Base-by-base conservation (phyloP, 1,140 invertebrate species). In the Phymorhynchus buccinoides region DNA sequence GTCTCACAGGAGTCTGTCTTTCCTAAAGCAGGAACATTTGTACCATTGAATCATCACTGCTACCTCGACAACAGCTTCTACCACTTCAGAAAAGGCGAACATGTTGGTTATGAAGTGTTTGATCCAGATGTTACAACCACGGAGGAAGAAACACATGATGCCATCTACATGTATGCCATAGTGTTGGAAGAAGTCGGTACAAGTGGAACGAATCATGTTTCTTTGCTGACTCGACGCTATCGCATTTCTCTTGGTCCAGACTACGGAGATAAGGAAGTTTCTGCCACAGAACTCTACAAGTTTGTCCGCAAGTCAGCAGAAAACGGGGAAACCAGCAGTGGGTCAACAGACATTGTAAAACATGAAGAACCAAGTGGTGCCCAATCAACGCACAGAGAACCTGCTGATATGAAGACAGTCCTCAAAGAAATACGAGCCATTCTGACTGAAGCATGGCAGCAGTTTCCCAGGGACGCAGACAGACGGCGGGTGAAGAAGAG, bases 401-500 rank as follows among this genome's bases (percentile, higher is more conserved):
- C 56, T 41, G 35, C 6, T 3, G 80, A 85, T n/a, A 22, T 85
- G 18, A 84, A 88, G 35, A 56, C 78, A 0, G 86, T 87, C 22
- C 78, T 85, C 41, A 84, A 68, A 32, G 87, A 90, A 73, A 86
- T 91, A 39, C 86, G 87, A 56, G 42, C 80, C 14, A 78, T 41
- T 37, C 85, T 91, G 1, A 87, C 73, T 68, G 87, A 90, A 41
- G 88, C 89, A 35, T 89, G 88, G 86, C 62, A 85, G 41, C 81
- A 42, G 27, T 80, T 39, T 6, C 35, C 88, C 22, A 80, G 84
- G 35, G 88, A 88, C 44, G 56, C 62, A n/a, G 89, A 91, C 56
- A 85, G 90, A 66, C 90, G 88, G 62, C 87, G 87, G 44, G 87
- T 91, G 35, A 86, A 91, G 16, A 91, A 92, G 84, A 84, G 91